Conservation (phyloP, 2,888 invertebrate genomes). For the Frankliniella intonsa region DNA sequence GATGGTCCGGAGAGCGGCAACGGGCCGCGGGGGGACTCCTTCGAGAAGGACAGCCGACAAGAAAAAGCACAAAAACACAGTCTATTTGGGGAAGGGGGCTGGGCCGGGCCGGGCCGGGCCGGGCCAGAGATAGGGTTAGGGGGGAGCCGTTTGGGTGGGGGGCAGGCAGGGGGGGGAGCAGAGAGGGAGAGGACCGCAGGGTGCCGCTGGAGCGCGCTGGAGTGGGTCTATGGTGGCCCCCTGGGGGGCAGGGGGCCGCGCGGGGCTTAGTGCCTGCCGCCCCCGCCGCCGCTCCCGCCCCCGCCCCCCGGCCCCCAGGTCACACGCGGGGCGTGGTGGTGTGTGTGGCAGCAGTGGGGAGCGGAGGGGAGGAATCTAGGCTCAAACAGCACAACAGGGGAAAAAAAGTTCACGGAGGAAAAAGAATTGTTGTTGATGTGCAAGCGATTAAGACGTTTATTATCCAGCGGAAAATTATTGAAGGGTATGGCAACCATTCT, state of each 20-base stretch:
- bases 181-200: neutral
- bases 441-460: too few species aligned
- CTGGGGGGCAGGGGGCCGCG: neutral
- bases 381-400: too few species aligned
- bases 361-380: too few species aligned
- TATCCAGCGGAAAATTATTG: too few species aligned
- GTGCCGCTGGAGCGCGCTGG: neutral
- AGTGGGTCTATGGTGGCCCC: neutral
- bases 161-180: neutral
- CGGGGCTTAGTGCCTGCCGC: neutral
- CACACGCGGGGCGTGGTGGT: neutral
- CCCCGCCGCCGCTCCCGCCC: neutral
- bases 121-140: neutral
- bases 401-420: too few species aligned
- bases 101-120: neutral
- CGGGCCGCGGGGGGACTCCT: neutral
- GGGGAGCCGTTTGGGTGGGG: neutral
- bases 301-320: neutral
- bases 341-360: too few species aligned
- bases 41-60: conserved; percentile 5
- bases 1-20: neutral
- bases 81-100: neutral
- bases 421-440: too few species aligned
- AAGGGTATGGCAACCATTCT: too few species aligned
- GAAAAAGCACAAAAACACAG: conserved; percentile 18